Conservation (phyloP, 2,888 invertebrate genomes). For the Pseudococcus viburni region DNA sequence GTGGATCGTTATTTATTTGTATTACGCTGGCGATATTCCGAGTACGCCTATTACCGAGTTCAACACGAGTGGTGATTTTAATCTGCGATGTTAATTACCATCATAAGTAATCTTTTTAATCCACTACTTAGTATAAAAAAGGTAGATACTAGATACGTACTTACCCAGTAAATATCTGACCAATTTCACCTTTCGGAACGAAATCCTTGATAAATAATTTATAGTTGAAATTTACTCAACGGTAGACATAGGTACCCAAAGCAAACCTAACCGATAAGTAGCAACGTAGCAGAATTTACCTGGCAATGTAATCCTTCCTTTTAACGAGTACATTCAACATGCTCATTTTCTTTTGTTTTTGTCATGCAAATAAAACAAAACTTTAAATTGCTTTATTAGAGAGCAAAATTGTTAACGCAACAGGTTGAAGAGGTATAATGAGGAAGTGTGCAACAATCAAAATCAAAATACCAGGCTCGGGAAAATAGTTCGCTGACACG, state of each 20-base stretch:
- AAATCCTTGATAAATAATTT: not conserved
- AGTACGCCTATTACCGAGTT: no score
- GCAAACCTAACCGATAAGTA: not conserved
- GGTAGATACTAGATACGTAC: no score
- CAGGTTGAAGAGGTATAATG: not conserved
- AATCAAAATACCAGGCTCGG: not conserved
- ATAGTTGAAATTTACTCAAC: not conserved
- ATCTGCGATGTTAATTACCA: no score
- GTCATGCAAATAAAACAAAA: conserved; percentile 8
- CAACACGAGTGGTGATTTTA: no score
- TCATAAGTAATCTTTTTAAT: no score
- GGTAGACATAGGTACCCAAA: not conserved
- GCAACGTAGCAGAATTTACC: not conserved
- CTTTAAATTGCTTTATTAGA: conserved; percentile 21
- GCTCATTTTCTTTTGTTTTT: conserved; percentile 12
- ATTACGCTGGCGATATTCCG: not conserved
- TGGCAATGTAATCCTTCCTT: not conserved
- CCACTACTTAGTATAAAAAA: no score
- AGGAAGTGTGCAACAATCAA: not conserved
- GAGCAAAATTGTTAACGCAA: not conserved
- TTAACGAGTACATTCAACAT: conserved; percentile 7
- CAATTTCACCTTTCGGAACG: not conserved
- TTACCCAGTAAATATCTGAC: not conserved
- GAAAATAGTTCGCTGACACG: conserved; percentile 1
- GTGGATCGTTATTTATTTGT: not conserved